Conservation (phyloP, 2,888 invertebrate species). For the Mimas tiliae region DNA sequence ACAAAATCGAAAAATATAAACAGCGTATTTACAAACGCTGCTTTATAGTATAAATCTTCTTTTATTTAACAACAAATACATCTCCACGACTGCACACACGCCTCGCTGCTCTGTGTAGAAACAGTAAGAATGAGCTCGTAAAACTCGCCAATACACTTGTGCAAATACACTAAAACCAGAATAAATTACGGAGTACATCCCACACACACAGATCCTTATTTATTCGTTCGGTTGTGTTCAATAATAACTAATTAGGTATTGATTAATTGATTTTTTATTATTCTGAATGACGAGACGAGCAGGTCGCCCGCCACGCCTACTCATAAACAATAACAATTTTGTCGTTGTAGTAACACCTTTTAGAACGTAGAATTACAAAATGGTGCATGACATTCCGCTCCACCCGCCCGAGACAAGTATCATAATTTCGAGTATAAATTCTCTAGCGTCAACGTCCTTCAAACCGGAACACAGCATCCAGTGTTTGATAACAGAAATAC, state of each 20-base stretch:
- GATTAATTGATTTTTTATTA: background rate
- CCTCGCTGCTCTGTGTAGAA: background rate
- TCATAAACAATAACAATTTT: too few relatives aligned
- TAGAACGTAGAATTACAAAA: too few relatives aligned
- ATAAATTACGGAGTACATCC: background rate
- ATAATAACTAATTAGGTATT: background rate
- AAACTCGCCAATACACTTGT: conserved; percentile 2
- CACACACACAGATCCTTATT: background rate
- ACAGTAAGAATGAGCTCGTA: conserved; percentile 1
- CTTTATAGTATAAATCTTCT: background rate
- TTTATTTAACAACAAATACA: background rate
- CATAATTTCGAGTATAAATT: too few relatives aligned
- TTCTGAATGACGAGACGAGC: too few relatives aligned
- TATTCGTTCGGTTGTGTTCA: background rate
- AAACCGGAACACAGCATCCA: too few relatives aligned
- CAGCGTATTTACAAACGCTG: background rate
- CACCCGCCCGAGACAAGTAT: too few relatives aligned
- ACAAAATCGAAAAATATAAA: background rate
- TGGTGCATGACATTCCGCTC: too few relatives aligned
- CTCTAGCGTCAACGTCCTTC: too few relatives aligned
- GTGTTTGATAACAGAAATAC: too few relatives aligned
- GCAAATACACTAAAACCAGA: background rate
- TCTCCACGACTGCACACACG: background rate
- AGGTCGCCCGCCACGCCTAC: too few relatives aligned
- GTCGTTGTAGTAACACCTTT: too few relatives aligned